phyloP scores from a whole-genome alignment of 2,797 vertebrate genomes.

The Gymnocypris eckloni region DNA sequence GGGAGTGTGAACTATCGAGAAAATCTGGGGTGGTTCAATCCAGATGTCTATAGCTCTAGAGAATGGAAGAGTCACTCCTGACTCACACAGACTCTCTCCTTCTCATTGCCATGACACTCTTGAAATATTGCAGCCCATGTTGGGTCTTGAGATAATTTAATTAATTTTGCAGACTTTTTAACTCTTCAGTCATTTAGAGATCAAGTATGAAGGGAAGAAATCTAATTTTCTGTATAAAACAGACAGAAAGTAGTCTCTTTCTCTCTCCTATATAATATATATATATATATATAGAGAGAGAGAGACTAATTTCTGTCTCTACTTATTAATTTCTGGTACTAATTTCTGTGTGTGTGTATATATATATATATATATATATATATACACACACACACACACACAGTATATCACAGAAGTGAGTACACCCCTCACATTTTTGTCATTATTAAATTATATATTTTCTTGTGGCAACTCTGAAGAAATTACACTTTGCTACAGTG shows the following conservation, averaged over 20 bases:
- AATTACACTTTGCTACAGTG: too few relatives aligned
- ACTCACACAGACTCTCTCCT: slow-evolving; percentile 2
- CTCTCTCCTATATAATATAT: neutral
- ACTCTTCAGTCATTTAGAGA: slow-evolving; percentile 23
- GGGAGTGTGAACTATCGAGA: slow-evolving; percentile 34
- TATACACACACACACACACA: too few relatives aligned
- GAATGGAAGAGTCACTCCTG: neutral
- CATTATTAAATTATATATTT: too few relatives aligned
- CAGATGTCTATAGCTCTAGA: slow-evolving; percentile 6
- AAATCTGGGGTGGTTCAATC: slow-evolving; percentile 9
- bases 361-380: too few relatives aligned
- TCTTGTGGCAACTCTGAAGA: too few relatives aligned
- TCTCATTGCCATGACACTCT: slow-evolving; percentile 32
- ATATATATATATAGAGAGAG: too few relatives aligned
- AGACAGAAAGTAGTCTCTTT: neutral
- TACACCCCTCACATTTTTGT: too few relatives aligned
- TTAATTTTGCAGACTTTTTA: slow-evolving; percentile 49
- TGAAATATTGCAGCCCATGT: slow-evolving; percentile 15
- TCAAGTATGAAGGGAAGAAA: neutral
- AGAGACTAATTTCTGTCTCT: too few relatives aligned
- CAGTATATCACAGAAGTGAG: too few relatives aligned
- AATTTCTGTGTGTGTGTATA: too few relatives aligned
- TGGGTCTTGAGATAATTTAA: slow-evolving; percentile 51
- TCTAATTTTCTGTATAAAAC: neutral
- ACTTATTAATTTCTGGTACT: too few relatives aligned